Percentiles rank a stretch among this genome's conserved stretches.
These are phyloP conservation scores for Hydrophis major DNA, from an alignment of 2,797 vertebrate genomes.

Conservation along the genomic window DNA sequence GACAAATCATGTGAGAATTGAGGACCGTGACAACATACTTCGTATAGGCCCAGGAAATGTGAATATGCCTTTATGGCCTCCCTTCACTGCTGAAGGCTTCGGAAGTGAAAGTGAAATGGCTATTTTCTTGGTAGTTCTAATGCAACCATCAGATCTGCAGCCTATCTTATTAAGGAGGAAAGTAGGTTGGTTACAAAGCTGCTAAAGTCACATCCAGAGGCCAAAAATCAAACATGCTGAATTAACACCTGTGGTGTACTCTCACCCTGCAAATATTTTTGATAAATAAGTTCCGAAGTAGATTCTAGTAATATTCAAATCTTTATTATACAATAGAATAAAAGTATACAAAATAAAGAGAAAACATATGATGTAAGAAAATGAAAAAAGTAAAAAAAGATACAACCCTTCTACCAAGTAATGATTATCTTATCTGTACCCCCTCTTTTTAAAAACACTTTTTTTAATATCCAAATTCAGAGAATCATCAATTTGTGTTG, in stretches of 20 bases:
- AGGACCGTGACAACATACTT: background rate
- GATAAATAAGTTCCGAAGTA: constrained; percentile 38
- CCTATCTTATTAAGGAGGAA: constrained; percentile 31
- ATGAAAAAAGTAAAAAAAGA: background rate
- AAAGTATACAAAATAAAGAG: background rate
- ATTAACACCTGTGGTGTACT: constrained; percentile 33
- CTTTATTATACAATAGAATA: background rate
- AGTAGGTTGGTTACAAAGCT: constrained; percentile 48
- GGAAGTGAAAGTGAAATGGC: constrained; percentile 35
- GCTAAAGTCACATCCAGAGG: constrained; percentile 41
- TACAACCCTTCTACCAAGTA: background rate
- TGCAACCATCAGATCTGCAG: constrained; percentile 29
- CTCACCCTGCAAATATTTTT: constrained; percentile 34
- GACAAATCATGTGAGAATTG: constrained; percentile 27
- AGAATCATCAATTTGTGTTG: background rate
- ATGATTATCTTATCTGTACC: background rate
- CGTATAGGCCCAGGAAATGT: background rate
- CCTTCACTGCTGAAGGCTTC: background rate
- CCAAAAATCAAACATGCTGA: constrained; percentile 55
- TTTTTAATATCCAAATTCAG: background rate
- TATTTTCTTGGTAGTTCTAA: constrained; percentile 40
- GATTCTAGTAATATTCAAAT: constrained; percentile 1
- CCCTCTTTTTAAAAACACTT: background rate
- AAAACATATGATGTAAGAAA: background rate
- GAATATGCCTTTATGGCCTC: background rate